A percentile compares a stretch with the other conserved stretches of the same genome.
phyloP scores from a whole-genome alignment of 2,888 invertebrate genomes.

The Acronicta aceris region DNA sequence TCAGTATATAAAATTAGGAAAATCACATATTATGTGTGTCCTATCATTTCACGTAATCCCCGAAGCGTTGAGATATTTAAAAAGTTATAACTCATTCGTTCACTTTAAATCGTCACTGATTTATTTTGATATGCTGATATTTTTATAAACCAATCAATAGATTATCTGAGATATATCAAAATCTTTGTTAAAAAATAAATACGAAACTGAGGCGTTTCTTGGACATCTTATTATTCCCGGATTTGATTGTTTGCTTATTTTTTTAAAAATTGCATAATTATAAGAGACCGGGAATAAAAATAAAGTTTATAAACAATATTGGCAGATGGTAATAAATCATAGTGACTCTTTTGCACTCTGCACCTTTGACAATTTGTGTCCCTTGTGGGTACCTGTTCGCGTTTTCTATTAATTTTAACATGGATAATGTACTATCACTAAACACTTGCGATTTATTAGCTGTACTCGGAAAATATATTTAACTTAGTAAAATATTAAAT shows the following conservation, averaged over 20 bases:
- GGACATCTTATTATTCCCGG: too few relatives aligned
- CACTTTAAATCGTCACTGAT: slow-evolving; percentile 41
- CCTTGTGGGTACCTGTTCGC: slow-evolving; percentile 48
- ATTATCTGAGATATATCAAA: too few relatives aligned
- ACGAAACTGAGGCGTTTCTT: too few relatives aligned
- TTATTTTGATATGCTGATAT: slow-evolving; percentile 39
- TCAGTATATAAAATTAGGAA: neutral
- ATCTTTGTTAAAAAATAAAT: too few relatives aligned
- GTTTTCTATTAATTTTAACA: slow-evolving; percentile 23
- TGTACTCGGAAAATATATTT: neutral
- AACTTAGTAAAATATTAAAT: slow-evolving; percentile 4
- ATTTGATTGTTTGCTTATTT: too few relatives aligned
- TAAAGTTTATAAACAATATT: slow-evolving; percentile 2
- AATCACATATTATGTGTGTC: too few relatives aligned
- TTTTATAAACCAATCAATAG: neutral
- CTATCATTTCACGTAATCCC: slow-evolving; percentile 43
- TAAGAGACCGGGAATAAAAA: too few relatives aligned
- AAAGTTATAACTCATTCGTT: slow-evolving; percentile 55
- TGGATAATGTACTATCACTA: too few relatives aligned
- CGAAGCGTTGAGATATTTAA: slow-evolving; percentile 57
- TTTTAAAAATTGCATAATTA: too few relatives aligned
- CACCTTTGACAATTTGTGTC: slow-evolving; percentile 47
- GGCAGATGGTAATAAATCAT: slow-evolving; percentile 33
- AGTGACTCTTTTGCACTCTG: slow-evolving; percentile 42
- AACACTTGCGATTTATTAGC: too few relatives aligned